Evolutionary conservation across 37 sponge, comb jelly and placozoan genomes (phyloP).

Genomic region (Oopsacas minuta): DNA sequence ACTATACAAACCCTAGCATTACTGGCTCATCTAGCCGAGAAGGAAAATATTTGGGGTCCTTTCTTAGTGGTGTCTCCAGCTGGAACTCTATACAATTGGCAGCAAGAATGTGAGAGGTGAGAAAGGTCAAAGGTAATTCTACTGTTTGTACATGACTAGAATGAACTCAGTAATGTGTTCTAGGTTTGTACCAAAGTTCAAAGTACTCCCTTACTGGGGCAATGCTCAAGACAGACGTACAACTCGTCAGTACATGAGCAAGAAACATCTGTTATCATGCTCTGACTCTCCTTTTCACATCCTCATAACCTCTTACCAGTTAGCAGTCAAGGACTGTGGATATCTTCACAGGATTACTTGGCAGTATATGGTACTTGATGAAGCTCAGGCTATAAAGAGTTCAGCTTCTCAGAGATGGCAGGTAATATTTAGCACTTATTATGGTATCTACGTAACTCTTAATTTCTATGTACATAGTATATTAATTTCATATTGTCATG

Average conservation of each 20-base stretch:
- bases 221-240: slow-evolving; percentile 70
- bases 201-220: slow-evolving; percentile 86
- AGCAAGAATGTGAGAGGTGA: slow-evolving; percentile 75
- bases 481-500: not conserved
- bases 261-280: slow-evolving; percentile 54
- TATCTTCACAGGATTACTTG: slow-evolving; percentile 83
- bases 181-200: slow-evolving; percentile 18
- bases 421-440: not conserved
- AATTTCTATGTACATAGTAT: too few relatives aligned
- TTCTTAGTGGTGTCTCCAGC: slow-evolving; percentile 85
- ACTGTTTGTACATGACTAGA: not conserved
- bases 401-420: slow-evolving; percentile 16
- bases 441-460: not conserved
- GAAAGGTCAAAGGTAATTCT: slow-evolving; percentile 10
- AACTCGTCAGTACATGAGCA: slow-evolving; percentile 79
- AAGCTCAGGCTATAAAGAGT: slow-evolving; percentile 96
- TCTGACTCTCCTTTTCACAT: slow-evolving; percentile 76
- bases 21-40: slow-evolving; percentile 74
- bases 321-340: slow-evolving; percentile 71
- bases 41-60: slow-evolving; percentile 82
- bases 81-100: slow-evolving; percentile 93
- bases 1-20: slow-evolving; percentile 82
- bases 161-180: not conserved
- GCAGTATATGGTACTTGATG: slow-evolving; percentile 95
- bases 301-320: slow-evolving; percentile 86